Percentiles rank a stretch among this genome's conserved stretches.
phyloP scores from a whole-genome alignment of 2,797 vertebrate genomes.

The Eurystomus glaucurus region DNA sequence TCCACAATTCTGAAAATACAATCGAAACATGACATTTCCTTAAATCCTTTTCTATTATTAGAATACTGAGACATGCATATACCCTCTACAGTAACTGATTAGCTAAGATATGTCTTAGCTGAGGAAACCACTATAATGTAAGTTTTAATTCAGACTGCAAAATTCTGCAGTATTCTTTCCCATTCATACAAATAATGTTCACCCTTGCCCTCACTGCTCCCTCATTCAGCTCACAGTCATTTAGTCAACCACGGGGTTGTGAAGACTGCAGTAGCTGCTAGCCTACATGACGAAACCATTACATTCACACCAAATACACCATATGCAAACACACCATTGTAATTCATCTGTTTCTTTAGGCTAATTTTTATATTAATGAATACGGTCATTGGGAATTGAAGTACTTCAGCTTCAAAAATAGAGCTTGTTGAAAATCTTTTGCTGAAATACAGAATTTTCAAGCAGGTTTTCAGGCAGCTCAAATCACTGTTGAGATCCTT shows the following conservation, averaged over 20 bases:
- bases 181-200: constrained; percentile 33
- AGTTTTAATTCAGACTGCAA: constrained; percentile 30
- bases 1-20: constrained; percentile 26
- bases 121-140: neutral
- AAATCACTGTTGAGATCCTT: constrained; percentile 22
- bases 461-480: constrained; percentile 35
- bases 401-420: constrained; percentile 47
- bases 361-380: constrained; percentile 73
- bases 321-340: constrained; percentile 49
- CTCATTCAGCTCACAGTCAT: neutral
- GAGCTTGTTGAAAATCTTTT: constrained; percentile 55
- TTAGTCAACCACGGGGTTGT: neutral
- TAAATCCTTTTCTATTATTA: neutral
- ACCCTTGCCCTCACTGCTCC: constrained; percentile 19
- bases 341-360: constrained; percentile 61
- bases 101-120: neutral
- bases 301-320: neutral
- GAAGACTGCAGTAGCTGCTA: constrained; percentile 18
- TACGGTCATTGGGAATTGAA: constrained; percentile 58
- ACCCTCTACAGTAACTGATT: neutral
- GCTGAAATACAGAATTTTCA: constrained; percentile 32
- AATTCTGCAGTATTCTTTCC: constrained; percentile 27
- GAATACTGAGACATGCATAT: neutral
- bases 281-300: constrained; percentile 14
- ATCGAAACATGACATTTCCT: constrained; percentile 8